Base-by-base conservation (phyloP, 2,113 vertebrate genomes). In the Erinaceus europaeus region DNA sequence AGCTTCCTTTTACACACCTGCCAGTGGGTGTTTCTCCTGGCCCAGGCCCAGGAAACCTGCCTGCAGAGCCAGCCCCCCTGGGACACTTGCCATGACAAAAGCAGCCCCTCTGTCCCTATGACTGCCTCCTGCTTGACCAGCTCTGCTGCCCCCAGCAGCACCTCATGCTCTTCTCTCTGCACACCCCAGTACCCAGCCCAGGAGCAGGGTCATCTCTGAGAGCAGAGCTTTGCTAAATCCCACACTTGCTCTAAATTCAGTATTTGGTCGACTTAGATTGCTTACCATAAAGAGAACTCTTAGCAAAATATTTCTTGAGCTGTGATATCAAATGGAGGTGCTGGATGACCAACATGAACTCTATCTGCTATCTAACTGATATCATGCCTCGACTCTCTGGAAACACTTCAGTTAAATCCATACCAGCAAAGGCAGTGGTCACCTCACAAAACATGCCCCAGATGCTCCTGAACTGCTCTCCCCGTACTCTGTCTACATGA, bases 1-100 rank as follows among this genome's bases (percentile, higher is more conserved):
- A 40, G 42, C 55, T 90, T 86, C 72, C 80, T 94, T 29, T 86
- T 84, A 44, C 38, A 67, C 15, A 23, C 25, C 44, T 20, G 4
- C 20, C 23, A 8, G 74, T 36, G 79, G 83, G 71, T 34, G 71
- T 88, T 68, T 68, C 40, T 29, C 15, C 13, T 23, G 15, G 15
- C 15, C 40, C 29, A 44, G 44, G 12, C 36, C 42, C 65, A 23
- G 67, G 78, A 78, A 84, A 88, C 2, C 13, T 78, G n/a, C 72
- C 61, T 86, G 78, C 65, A 72, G 59, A 72, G 14, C 12, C 23
- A 61, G 17, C 42, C 18, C 46, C 53, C n/a, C n/a, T n/a, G 40
- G 44, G 25, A 64, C 25, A 32, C 6, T 64, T 48, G 55, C 13
- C 23, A 76, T 32, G 14, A 17, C 12, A 21, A 15, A 67, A 32